Base-by-base conservation (phyloP, 2,113 vertebrate species). In the Panthera leo region DNA sequence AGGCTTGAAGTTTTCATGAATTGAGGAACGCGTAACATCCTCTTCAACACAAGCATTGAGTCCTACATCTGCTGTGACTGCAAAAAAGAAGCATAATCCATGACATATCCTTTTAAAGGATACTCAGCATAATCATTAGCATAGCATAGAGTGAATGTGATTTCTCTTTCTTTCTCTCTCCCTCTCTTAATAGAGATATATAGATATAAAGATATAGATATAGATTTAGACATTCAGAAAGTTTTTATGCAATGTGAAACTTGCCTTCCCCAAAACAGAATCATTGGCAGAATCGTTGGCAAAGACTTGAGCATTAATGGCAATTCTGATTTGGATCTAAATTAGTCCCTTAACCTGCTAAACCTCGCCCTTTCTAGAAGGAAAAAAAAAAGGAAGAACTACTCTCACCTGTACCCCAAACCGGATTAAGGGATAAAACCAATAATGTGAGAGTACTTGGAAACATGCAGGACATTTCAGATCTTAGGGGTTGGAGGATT, bases 1-100 rank as follows among this genome's bases (percentile, higher is more conserved):
- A 84, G 85, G 97, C 82, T 97, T 92, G 51, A 97, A 89, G 68
- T 91, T 98, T 97, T 70, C 90, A 76, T 75, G 94, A 98, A 92
- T 71, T 27, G 19, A 92, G 93, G 94, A 82, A 93, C 80, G 88
- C 65, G 85, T 19, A 96, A 68, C 67, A 83, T 78, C 86, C 92
- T 96, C 96, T 90, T 95, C 82, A 95, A 84, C 15, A 80, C 55
- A 61, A 97, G 6, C 39, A 97, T 36, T 82, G 93, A 85, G 70
- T 75, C 36, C 51, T 73, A 51, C 51, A 51, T 89, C 76, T 96
- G 70, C 92, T 93, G 51, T 89, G 83, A 65, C 45, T 97, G 63
- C 25, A 92, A 67, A 96, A 92, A 91, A 76, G 63, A 84, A 34
- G 18, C n/a, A 79, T 51, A 86, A 85, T 29, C 82, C 15, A 61